Evolutionary conservation across 2,797 vertebrate genomes (phyloP).

Genomic region (Hephaestus fuliginosus): DNA sequence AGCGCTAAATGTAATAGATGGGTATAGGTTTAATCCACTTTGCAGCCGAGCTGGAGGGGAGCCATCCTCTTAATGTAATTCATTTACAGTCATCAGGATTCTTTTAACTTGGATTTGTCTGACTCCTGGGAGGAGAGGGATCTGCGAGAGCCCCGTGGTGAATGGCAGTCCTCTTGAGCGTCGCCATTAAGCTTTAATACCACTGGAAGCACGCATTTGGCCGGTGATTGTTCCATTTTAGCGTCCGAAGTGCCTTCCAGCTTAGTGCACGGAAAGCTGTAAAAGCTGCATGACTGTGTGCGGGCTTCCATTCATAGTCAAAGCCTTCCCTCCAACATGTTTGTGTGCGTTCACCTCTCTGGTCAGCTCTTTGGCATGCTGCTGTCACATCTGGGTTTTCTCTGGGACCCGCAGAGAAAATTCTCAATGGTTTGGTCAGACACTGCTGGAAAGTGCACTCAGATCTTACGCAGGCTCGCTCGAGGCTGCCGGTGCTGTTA

Average conservation of each 20-base stretch:
- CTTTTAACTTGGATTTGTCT: conserved; percentile 68
- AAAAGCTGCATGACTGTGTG: not conserved
- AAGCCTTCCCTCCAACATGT: not conserved
- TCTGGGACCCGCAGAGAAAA: conserved; percentile 7
- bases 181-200: conserved; percentile 21
- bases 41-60: conserved; percentile 69
- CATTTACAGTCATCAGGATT: conserved; percentile 63
- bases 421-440: conserved; percentile 3
- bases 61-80: conserved; percentile 75
- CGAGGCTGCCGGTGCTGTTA: conserved; percentile 10
- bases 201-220: conserved; percentile 17
- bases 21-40: conserved; percentile 77
- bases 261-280: conserved; percentile 8
- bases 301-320: conserved; percentile 23
- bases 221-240: conserved; percentile 42
- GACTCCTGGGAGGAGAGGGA: conserved; percentile 36
- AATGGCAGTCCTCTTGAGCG: conserved; percentile 1
- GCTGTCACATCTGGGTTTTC: conserved; percentile 32
- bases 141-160: conserved; percentile 10
- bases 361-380: conserved; percentile 18
- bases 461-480: not conserved
- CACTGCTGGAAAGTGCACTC: not conserved
- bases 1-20: conserved; percentile 67
- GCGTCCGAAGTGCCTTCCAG: conserved; percentile 2
- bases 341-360: conserved; percentile 25